Percentiles rank a stretch among this genome's conserved stretches.
Evolutionary conservation across 2,797 vertebrate species (phyloP).

Genomic region (Ataeniobius toweri): DNA sequence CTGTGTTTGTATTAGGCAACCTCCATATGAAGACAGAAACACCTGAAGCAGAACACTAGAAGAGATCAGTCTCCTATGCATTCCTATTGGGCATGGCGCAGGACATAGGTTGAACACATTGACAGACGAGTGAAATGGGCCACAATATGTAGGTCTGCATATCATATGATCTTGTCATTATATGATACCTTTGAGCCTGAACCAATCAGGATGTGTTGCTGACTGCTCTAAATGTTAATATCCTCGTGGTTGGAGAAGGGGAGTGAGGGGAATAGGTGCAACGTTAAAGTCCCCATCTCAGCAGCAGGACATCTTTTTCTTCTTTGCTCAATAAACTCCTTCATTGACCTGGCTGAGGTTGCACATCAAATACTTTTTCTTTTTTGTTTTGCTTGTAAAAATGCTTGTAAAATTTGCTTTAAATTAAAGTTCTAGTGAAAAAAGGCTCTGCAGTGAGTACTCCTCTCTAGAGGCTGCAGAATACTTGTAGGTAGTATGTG

Average conservation of each 20-base stretch:
- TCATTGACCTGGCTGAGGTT: conserved; percentile 24
- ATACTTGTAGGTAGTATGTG: conserved; percentile 52
- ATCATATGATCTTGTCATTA: conserved; percentile 24
- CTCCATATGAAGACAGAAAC: not conserved
- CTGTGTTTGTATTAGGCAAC: not conserved
- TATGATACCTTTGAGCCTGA: not conserved
- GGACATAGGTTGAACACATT: conserved; percentile 7
- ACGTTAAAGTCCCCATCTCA: conserved; percentile 32
- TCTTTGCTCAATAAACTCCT: conserved; percentile 24
- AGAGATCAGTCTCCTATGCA: not conserved
- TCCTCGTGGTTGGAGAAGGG: conserved; percentile 6
- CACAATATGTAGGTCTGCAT: conserved; percentile 7
- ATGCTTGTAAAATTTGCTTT: conserved; percentile 29
- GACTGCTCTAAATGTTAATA: conserved; percentile 17
- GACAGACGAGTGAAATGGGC: conserved; percentile 12
- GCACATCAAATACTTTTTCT: not conserved
- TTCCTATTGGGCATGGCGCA: conserved; percentile 5
- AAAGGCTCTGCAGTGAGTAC: not conserved
- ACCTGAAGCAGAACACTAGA: not conserved
- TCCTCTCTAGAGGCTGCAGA: conserved; percentile 31
- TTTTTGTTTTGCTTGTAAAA: conserved; percentile 23
- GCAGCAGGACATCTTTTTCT: conserved; percentile 27
- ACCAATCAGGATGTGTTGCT: conserved; percentile 18
- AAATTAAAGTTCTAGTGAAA: conserved; percentile 29
- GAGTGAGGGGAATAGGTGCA: conserved; percentile 23